Base-by-base conservation (phyloP, 2,888 invertebrate genomes). In the Athrips mouffetella region DNA sequence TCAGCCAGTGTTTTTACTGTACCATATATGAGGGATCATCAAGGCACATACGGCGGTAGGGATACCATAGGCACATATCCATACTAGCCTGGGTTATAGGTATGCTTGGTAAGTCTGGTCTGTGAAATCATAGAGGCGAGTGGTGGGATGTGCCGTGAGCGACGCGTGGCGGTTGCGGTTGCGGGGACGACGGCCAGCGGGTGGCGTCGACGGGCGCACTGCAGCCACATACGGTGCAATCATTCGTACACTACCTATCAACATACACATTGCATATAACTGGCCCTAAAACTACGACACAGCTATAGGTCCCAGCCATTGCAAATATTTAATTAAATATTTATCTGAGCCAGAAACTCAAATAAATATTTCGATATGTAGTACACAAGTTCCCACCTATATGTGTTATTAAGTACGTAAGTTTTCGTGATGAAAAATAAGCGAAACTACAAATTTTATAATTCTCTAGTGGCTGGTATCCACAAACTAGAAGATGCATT, bases 131-230 rank as follows among this genome's bases (percentile, higher is more conserved):
- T n/a, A n/a, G n/a, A 10, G 20, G 45, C 31, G 13, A 16, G 23
- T 23, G 33, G 41, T 29, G 33, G 42, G 21, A 10, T 15, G 45
- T 40, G 44, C 48, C 50, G 33, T 52, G 55, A 57, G 53, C 55
- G 58, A 57, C 59, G 54, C 42, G 57, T 48, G 39, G 58, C 37
- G 59, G 58, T 55, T 55, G 55, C 47, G 57, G 59, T 45, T 31
- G 20, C 46, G 57, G 55, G 44, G 41, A n/a, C n/a, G n/a, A n/a
- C 11, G 45, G 20, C 35, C 33, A n/a, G 48, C 30, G 29, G 45
- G 33, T 15, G 3, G 48, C 41, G 18, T 30, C 47, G 13, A 37
- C 40, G 30, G 16, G 18, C 46, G 44, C 13, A 20, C 15, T 42
- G 10, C n/a, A 29, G 15, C 18, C 6, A 30, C 30, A 29, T 7